Conservation (phyloP, 64 coral and sea anemone genomes). For the Hydrozoanthus tunicans region DNA sequence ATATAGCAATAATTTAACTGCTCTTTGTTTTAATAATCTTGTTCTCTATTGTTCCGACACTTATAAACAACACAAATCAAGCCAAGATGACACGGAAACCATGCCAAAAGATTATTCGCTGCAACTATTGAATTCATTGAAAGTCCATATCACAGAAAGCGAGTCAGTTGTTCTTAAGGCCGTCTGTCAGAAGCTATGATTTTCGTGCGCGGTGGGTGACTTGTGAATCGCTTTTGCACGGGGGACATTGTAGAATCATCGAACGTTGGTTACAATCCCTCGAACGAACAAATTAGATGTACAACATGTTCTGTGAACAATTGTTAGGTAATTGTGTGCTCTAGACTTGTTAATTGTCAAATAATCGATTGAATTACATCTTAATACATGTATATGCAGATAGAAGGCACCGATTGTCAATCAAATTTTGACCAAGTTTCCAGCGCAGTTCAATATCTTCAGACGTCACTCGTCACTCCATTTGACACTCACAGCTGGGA, state of each 20-base stretch:
- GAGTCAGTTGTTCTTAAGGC: background rate
- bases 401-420: constrained; percentile 55
- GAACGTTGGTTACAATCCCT: constrained; percentile 59
- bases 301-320: constrained; percentile 84
- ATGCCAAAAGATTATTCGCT: constrained; percentile 40
- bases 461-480: background rate
- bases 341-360: constrained; percentile 95
- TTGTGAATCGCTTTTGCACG: constrained; percentile 12
- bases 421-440: constrained; percentile 28
- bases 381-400: constrained; percentile 93
- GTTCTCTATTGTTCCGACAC: constrained; percentile 79
- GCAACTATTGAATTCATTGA: constrained; percentile 13
- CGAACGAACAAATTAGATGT: constrained; percentile 81
- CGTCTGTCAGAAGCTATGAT: constrained; percentile 42
- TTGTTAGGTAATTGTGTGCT: constrained; percentile 93
- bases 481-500: constrained; percentile 40
- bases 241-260: constrained; percentile 50
- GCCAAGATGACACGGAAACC: constrained; percentile 42
- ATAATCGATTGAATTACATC: constrained; percentile 98
- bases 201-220: constrained; percentile 36
- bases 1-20: constrained; percentile 17
- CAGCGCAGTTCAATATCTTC: constrained; percentile 3
- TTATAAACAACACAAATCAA: constrained; percentile 93
- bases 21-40: constrained; percentile 64
- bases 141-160: background rate